Evolutionary conservation across 1,140 invertebrate species (phyloP), one percentile per base, ranked within the genome.

Genomic region (Pseudoatta argentina): DNA sequence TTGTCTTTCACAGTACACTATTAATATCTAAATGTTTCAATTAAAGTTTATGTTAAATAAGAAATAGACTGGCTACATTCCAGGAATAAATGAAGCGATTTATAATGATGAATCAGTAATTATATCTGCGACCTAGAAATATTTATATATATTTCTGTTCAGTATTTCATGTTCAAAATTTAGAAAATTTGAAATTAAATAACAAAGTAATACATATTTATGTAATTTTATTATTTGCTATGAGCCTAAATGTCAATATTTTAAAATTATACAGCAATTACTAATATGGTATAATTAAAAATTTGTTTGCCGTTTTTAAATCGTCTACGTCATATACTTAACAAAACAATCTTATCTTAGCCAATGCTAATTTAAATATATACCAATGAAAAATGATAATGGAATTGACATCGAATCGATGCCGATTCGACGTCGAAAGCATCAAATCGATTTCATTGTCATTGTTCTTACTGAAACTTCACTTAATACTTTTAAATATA

Each of bases 361-460:
- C n/a, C 6, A 72, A 3, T n/a, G 10, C 0, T 57, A 57, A 73
- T 73, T 73, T 73, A 73, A 72, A 73, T 72, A 5, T 27, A 73
- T 27, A 71, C 3, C 30, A 34, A 34, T 34, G 6, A 34, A 5
- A 34, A 34, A 34, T 34, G 4, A 5, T 34, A 6, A 30, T 34
- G 30, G 6, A 34, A 34, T 34, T 34, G 30, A 34, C 30, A 34
- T 34, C 30, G 3, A 30, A 30, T 30, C 30, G 3, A 30, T 3
- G 30, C 3, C 30, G 3, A 30, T 30, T 30, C 30, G 30, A 30
- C 30, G 24, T 24, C 24, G 24, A 24, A 24, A 24, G 24, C 24
- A 24, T 24, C 24, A 24, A 24, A 30, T 30, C 30, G 30, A 0
- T 34, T 34, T 34, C 6, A 34, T 34, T 34, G 30, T 34, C 30